Evolutionary conservation across 2,888 invertebrate genomes (phyloP).

Genomic region (Nycteola revayana): DNA sequence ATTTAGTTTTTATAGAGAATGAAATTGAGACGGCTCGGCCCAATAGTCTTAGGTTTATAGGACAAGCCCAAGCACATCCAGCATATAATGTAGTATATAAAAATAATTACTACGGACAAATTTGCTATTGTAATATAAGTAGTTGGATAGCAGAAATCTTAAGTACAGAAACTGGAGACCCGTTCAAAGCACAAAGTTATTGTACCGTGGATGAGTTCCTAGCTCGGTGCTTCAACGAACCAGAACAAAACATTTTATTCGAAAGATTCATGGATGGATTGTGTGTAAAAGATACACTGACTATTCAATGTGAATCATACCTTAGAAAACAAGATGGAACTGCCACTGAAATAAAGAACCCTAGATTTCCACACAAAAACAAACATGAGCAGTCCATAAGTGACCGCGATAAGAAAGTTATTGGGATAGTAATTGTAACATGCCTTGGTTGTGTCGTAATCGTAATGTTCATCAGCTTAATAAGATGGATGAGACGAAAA

Average conservation of each 20-base stretch:
- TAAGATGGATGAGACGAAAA: conserved; percentile 81
- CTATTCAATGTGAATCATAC: conserved; percentile 81
- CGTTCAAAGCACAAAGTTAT: conserved; percentile 79
- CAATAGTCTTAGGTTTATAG: conserved; percentile 83
- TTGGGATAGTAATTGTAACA: conserved; percentile 77
- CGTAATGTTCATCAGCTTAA: conserved; percentile 77
- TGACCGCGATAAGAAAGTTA: conserved; percentile 64
- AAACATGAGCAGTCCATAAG: conserved; percentile 41
- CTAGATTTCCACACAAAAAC: conserved; percentile 69
- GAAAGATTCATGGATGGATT: conserved; percentile 83
- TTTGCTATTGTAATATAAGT: conserved; percentile 84
- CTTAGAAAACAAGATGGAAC: conserved; percentile 51
- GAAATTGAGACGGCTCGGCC: conserved; percentile 66
- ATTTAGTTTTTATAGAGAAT: conserved; percentile 73
- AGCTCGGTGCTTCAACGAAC: conserved; percentile 84
- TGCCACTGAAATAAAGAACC: conserved; percentile 63
- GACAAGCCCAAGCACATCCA: conserved; percentile 67
- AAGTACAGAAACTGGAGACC: conserved; percentile 56
- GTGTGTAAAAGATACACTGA: conserved; percentile 74
- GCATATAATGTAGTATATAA: conserved; percentile 74
- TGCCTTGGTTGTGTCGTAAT: conserved; percentile 76
- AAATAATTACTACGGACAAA: conserved; percentile 84
- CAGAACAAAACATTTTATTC: conserved; percentile 84
- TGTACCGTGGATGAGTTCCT: conserved; percentile 83
- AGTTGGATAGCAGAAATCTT: conserved; percentile 79